Conservation (phyloP, 1,140 invertebrate species). For the Listronotus bonariensis region DNA sequence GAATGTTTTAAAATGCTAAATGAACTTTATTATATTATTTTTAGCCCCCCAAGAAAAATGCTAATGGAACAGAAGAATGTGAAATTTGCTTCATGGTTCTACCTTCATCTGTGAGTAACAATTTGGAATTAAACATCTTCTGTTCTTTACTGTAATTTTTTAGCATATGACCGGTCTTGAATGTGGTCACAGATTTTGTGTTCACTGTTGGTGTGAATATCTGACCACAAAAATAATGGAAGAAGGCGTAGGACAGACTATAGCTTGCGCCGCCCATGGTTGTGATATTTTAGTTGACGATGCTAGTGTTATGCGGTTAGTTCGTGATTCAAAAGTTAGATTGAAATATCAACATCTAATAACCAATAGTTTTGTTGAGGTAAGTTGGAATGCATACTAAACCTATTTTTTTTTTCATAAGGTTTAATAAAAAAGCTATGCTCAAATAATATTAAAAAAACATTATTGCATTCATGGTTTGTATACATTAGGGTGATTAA, state of each 20-base stretch:
- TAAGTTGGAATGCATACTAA: too few relatives aligned
- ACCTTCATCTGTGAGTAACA: slow-evolving; percentile 74
- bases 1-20: too few relatives aligned
- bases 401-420: too few relatives aligned
- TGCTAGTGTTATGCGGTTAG: slow-evolving; percentile 91
- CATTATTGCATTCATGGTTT: too few relatives aligned
- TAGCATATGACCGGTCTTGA: slow-evolving; percentile 96
- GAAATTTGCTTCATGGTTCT: slow-evolving; percentile 89
- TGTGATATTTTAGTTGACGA: slow-evolving; percentile 96
- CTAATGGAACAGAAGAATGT: slow-evolving; percentile 83
- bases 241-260: slow-evolving; percentile 94
- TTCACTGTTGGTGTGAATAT: slow-evolving; percentile 95
- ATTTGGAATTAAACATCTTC: slow-evolving; percentile 17
- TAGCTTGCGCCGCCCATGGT: slow-evolving; percentile 91
- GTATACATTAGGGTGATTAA: too few relatives aligned
- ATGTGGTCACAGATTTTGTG: slow-evolving; percentile 96
- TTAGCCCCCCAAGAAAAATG: slow-evolving; percentile 55
- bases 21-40: slow-evolving; percentile 33
- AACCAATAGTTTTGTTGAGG: slow-evolving; percentile 93
- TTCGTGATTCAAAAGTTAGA: slow-evolving; percentile 90
- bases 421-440: too few relatives aligned
- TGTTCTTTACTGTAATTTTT: slow-evolving; percentile 47
- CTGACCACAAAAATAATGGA: slow-evolving; percentile 98
- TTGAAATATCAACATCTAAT: slow-evolving; percentile 98
- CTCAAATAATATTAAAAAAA: too few relatives aligned